Evolutionary conservation across 2,113 vertebrate species (phyloP).

Genomic region (Ornithorhynchus anatinus): DNA sequence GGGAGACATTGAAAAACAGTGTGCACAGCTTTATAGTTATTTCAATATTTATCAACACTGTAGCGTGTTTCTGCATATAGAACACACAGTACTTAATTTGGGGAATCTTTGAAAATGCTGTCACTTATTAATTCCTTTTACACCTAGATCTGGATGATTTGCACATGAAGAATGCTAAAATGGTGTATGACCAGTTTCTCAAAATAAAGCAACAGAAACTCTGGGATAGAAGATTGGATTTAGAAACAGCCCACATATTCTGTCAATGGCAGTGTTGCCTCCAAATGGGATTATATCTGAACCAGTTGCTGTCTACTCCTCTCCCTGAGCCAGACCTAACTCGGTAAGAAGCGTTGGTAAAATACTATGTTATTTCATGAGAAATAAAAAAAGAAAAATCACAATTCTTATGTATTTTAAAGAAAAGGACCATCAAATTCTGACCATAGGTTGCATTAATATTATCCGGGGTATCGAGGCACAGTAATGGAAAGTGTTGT

Average conservation of each 20-base stretch:
- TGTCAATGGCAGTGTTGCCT: constrained; percentile 96
- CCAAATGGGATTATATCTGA: constrained; percentile 83
- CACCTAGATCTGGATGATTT: constrained; percentile 25
- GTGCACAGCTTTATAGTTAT: too few species aligned
- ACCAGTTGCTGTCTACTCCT: constrained; percentile 83
- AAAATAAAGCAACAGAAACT: constrained; percentile 58
- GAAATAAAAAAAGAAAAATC: too few species aligned
- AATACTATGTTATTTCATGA: neutral
- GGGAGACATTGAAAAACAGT: too few species aligned
- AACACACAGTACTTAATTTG: neutral
- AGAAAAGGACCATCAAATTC: too few species aligned
- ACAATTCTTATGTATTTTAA: too few species aligned
- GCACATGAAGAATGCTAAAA: constrained; percentile 4
- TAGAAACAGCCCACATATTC: constrained; percentile 79
- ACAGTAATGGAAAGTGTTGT: too few species aligned
- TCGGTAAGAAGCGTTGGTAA: constrained; percentile 69
- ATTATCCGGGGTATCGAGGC: too few species aligned
- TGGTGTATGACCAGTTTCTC: constrained; percentile 48
- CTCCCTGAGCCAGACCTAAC: constrained; percentile 79
- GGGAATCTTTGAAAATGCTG: constrained; percentile 3
- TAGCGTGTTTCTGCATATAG: neutral
- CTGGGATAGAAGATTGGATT: constrained; percentile 61
- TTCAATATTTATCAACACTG: neutral
- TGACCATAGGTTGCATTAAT: too few species aligned
- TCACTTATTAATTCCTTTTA: constrained; percentile 6